Base-by-base conservation (phyloP, 2,888 invertebrate species). In the Dasysyrphus tricinctus region DNA sequence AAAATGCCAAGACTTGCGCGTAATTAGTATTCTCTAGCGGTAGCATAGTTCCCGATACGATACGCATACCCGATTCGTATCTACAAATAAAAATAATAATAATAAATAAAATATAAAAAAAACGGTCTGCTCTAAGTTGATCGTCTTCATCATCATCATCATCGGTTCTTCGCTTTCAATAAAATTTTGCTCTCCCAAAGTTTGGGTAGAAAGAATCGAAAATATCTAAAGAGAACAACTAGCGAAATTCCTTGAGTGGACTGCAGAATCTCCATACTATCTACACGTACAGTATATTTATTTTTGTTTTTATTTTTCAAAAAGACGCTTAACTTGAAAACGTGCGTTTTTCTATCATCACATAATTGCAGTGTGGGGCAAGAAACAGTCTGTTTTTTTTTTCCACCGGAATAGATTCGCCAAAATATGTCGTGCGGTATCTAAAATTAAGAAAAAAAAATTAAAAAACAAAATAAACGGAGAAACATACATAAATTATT, bases 11-110 rank as follows among this genome's bases (percentile, higher is more conserved):
- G 82, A 82, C 86, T 70, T 74, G 86, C 75, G 78, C 82, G 70
- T 74, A 86, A 82, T 86, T 86, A 86, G 75, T 86, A 86, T 86
- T 86, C 86, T 63, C 86, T 42, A 76, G 72, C 86, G 72, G 86
- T 82, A 86, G 78, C 54, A 42, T 79, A 79, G 59, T 72, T 86
- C 65, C 74, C 82, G 77, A 82, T 86, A 47, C 82, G 78, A 82
- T 79, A 78, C 78, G 86, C 82, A 65, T 82, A 79, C 82, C 72
- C 74, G 81, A 78, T 82, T 69, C 65, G 69, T 77, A 56, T 34
- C 16, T 32, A 32, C 11, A 16, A 16, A 69, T 16, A 11, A 51
- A 32, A 14, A 42, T 24, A 24, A 24, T 24, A 49, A 73, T 67
- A 67, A 56, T 63, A 24, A 73, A 63, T 0, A n/a, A 44, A 61